These are phyloP conservation scores for Caenorhabditis afra DNA, from an alignment of 2,888 invertebrate genomes.

Conservation along the genomic window DNA sequence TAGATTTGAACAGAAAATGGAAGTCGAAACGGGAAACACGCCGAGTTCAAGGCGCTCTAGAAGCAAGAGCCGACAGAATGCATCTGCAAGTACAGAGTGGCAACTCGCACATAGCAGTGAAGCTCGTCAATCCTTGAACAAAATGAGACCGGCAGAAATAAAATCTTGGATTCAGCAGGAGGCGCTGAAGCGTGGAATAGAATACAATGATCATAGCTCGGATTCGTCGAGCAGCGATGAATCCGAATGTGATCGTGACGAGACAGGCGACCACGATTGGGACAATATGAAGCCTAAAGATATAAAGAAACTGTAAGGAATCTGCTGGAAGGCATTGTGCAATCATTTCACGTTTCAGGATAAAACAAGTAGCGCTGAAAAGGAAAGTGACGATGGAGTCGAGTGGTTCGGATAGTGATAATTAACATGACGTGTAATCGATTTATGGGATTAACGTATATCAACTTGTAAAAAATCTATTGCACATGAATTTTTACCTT, in stretches of 20 bases:
- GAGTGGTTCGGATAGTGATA: background rate
- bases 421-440: background rate
- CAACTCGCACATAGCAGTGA: background rate
- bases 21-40: background rate
- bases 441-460: no score
- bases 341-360: constrained; percentile 2
- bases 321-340: constrained; percentile 6
- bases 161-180: constrained; percentile 7
- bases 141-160: constrained; percentile 29
- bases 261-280: constrained; percentile 10
- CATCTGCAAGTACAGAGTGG: background rate
- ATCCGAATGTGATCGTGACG: background rate
- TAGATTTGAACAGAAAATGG: constrained; percentile 8
- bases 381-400: background rate
- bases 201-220: background rate
- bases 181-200: constrained; percentile 11
- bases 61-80: background rate
- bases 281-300: constrained; percentile 13
- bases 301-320: background rate
- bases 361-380: background rate
- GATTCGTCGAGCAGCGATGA: constrained; percentile 1
- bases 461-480: background rate
- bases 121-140: background rate
- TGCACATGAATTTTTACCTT: no score
- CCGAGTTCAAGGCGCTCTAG: background rate